Evolutionary conservation across 1,140 invertebrate genomes (phyloP), one percentile per base, ranked within the genome.

Genomic region (Listronotus oregonensis): DNA sequence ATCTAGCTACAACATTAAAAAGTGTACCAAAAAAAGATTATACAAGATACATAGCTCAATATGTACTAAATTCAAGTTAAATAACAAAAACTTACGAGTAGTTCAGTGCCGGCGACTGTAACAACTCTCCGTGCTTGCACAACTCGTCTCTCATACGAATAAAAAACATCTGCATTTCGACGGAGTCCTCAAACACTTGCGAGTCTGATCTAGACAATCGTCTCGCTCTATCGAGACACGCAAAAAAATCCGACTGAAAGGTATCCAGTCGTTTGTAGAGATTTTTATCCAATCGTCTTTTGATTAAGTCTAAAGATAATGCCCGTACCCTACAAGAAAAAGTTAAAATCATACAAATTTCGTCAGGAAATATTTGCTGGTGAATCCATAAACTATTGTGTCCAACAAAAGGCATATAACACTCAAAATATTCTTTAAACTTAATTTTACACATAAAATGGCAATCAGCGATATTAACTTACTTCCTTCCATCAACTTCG

Each of bases 221-320:
- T 8, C 97, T 85, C 0, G 95, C 95, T 74, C 93, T 80, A 74
- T 97, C 94, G 78, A 98, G 88, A 70, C 97, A 94, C 8, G 90
- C 86, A 78, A 99, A 99, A 71, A 99, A 88, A 77, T 99, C 97
- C 75, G 96, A 94, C 82, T 99, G 97, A 79, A 99, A 99, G 49
- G 89, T 85, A 80, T 99, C 97, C 32, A 99, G 79, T 18, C 97
- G 84, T 69, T 92, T 90, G 77, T 99, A 99, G 12, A 94, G 85
- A 7, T 94, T 93, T 75, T 91, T 86, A 76, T 96, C 93, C 14
- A 95, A 79, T 6, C 93, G 81, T 11, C 92, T 82, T 76, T 95
- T 95, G 32, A 96, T 91, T 32, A 95, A 79, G 78, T 95, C 93
- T 59, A 95, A 80, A 0, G 92, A 94, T 17, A 95, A 82, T 0